A percentile compares a stretch with the other conserved stretches of the same genome.
Conservation (phyloP, 2,888 invertebrate species). For the Sicus ferrugineus region DNA sequence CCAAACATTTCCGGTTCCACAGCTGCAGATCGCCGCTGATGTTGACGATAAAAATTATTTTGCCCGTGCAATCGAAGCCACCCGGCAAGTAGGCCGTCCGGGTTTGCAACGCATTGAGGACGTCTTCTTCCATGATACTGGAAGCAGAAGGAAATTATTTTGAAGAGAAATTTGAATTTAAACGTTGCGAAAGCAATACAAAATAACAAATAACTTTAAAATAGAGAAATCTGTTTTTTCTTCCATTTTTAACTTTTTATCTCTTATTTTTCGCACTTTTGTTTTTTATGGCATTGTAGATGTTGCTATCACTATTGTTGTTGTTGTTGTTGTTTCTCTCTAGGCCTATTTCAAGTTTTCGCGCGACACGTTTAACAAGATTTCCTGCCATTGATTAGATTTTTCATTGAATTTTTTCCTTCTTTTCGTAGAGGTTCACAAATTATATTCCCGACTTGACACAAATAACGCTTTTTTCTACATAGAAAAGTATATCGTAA, state of each 20-base stretch:
- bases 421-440: too few relatives aligned
- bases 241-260: not conserved
- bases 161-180: not conserved
- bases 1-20: slow-evolving; percentile 62
- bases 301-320: not conserved
- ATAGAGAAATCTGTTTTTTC: too few relatives aligned
- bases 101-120: slow-evolving; percentile 69
- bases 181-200: too few relatives aligned
- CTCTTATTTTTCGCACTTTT: not conserved
- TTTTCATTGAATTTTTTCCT: not conserved
- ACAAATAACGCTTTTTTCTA: not conserved
- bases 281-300: slow-evolving; percentile 1
- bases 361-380: slow-evolving; percentile 25
- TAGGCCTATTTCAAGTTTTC: not conserved
- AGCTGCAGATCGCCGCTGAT: slow-evolving; percentile 70
- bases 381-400: not conserved
- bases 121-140: slow-evolving; percentile 67
- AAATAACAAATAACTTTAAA: too few relatives aligned
- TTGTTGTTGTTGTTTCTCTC: not conserved
- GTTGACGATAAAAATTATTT: slow-evolving; percentile 71
- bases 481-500: not conserved
- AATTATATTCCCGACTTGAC: not conserved
- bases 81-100: slow-evolving; percentile 72
- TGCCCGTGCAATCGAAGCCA: slow-evolving; percentile 72
- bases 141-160: not conserved